Conservation (phyloP, 2,113 vertebrate species). For the Cephalopholis sonnerati region DNA sequence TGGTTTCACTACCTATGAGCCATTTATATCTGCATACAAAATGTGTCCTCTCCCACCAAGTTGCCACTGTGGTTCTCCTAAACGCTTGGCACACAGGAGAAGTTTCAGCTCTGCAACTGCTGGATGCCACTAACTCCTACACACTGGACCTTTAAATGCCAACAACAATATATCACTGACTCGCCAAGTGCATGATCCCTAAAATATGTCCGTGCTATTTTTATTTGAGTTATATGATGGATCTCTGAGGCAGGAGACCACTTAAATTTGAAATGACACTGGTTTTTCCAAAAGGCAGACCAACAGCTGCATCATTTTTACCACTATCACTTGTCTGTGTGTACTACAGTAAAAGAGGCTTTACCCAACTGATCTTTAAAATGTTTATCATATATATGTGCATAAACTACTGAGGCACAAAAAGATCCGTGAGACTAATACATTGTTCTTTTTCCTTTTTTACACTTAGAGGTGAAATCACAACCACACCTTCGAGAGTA, state of each 20-base stretch:
- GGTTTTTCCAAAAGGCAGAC: constrained; percentile 12
- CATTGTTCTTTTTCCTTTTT: background rate
- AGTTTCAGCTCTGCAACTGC: no score
- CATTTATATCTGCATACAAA: no score
- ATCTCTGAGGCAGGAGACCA: background rate
- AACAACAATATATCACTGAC: background rate
- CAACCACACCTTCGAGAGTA: background rate
- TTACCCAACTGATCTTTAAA: background rate
- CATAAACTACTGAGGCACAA: background rate
- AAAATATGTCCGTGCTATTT: background rate
- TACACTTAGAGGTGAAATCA: background rate
- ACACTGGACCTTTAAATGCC: background rate
- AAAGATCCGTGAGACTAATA: background rate
- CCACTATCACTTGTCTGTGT: background rate
- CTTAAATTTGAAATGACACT: background rate
- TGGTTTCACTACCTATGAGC: no score
- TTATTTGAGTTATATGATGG: background rate
- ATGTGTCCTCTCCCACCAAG: no score
- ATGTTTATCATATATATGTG: background rate
- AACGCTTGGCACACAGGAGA: no score
- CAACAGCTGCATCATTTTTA: background rate
- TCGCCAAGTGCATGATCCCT: background rate
- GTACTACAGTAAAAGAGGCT: background rate
- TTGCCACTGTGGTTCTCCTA: no score
- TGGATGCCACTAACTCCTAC: no score